Conservation (phyloP, 2,888 invertebrate species). For the Drosophila putrida region DNA sequence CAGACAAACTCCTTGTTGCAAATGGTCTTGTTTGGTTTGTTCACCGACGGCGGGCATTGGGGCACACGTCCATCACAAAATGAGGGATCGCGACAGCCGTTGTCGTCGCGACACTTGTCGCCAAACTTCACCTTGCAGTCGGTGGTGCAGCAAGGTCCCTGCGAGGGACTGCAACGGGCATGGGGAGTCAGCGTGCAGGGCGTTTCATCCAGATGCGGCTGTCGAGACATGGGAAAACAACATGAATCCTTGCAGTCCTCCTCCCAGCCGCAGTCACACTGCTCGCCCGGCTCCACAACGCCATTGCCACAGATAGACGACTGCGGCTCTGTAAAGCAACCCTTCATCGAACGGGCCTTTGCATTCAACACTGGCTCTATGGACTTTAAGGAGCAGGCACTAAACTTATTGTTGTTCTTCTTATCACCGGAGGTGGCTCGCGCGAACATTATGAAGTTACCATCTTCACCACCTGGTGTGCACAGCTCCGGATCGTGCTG, state of each 20-base stretch:
- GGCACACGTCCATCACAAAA: constrained; percentile 96
- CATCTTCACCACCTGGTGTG: constrained; percentile 97
- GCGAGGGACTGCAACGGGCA: constrained; percentile 84
- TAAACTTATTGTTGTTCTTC: constrained; percentile 98
- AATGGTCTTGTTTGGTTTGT: constrained; percentile 97
- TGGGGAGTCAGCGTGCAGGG: constrained; percentile 94
- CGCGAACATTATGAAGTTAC: constrained; percentile 99
- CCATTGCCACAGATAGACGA: constrained; percentile 99
- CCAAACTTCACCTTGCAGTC: constrained; percentile 94
- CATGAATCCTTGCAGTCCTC: constrained; percentile 97
- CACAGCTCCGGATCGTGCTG: constrained; percentile 98
- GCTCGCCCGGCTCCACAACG: constrained; percentile 97
- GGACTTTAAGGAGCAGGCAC: constrained; percentile 95
- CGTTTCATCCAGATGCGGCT: constrained; percentile 91
- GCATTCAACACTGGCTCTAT: constrained; percentile 97
- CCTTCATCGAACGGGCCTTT: constrained; percentile 95
- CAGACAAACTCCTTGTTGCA: constrained; percentile 99
- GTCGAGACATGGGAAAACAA: constrained; percentile 95
- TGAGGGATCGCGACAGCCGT: constrained; percentile 96
- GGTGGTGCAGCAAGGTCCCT: constrained; percentile 98
- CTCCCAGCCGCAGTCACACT: constrained; percentile 99
- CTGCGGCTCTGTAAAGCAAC: constrained; percentile 97
- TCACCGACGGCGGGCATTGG: constrained; percentile 95
- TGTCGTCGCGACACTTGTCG: constrained; percentile 95
- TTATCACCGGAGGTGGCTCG: constrained; percentile 99